Base-by-base conservation (phyloP, 2,797 vertebrate genomes). In the Darevskia nairensis region DNA sequence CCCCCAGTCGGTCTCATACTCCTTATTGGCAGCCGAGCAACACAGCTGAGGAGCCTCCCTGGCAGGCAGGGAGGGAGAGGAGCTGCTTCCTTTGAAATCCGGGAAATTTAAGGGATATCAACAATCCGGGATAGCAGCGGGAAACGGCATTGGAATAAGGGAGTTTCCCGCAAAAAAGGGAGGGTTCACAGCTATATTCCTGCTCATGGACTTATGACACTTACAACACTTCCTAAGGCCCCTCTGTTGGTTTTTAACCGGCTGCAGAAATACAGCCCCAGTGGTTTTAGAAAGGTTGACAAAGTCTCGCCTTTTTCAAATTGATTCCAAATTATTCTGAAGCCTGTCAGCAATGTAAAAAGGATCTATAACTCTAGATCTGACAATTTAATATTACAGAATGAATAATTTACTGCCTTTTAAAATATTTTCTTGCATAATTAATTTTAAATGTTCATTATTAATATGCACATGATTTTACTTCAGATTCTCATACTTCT, bases 361-460 rank as follows among this genome's bases (percentile, higher is more conserved):
- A 82, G 69, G 50, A 77, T 29, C 75, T 41, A 13, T 74, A 77
- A 17, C 79, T 55, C 27, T 55, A 85, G 27, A 86, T 8, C 50
- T 44, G 1, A 0, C 41, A 55, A 35, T 9, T 59, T 61, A 21
- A 10, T 25, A 84, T 90, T 68, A 89, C 25, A 81, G 35, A 77
- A 81, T 15, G n/a, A 85, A 46, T 87, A 85, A 85, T 80, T 64
- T 0, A 0, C 0, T 25, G 4, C 25, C 29, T 19, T 90, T 88
- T 71, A 23, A 89, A 82, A 15, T 35, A 32, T 32, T 91, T 83
- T 72, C 74, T 15, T 87, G 32, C 8, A 79, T 79, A 86, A 79
- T 72, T 76, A 85, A 87, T 83, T 90, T 86, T 72, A 80, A 89
- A 15, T 21, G 69, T 39, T 1, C 35, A 81, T 82, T 79, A 87